phyloP scores from a whole-genome alignment of 2,888 invertebrate genomes.

The Apamea crenata region DNA sequence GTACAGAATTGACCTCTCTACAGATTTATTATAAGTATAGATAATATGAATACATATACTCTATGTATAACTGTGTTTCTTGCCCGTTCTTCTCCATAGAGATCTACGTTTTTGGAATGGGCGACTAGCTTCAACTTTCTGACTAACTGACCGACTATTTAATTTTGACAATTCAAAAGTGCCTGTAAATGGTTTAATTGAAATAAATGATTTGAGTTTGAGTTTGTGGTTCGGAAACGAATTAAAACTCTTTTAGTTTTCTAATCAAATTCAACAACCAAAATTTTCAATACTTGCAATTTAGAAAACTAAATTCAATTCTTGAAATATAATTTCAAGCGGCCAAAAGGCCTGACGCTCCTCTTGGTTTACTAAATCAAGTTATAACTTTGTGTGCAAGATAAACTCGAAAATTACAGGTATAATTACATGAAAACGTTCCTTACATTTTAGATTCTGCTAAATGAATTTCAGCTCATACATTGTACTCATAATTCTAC shows the following conservation, averaged over 20 bases:
- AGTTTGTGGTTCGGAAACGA: too few species aligned
- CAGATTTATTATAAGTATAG: too few species aligned
- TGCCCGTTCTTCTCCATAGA: too few species aligned
- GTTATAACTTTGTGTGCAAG: neutral
- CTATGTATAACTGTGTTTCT: too few species aligned
- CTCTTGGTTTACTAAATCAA: neutral
- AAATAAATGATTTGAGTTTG: too few species aligned
- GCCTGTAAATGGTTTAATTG: too few species aligned
- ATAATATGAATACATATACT: neutral
- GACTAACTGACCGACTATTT: too few species aligned
- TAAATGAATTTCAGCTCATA: slow-evolving; percentile 29
- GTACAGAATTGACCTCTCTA: too few species aligned
- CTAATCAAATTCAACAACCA: neutral
- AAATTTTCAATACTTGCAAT: neutral
- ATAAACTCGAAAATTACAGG: neutral
- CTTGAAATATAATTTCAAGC: neutral
- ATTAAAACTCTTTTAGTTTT: neutral
- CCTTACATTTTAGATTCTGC: slow-evolving; percentile 35
- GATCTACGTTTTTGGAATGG: too few species aligned
- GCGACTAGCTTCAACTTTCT: too few species aligned
- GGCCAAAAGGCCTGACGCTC: neutral
- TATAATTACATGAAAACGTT: slow-evolving; percentile 4
- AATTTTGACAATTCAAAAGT: too few species aligned
- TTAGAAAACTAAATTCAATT: neutral
- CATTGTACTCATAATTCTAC: slow-evolving; percentile 37